phyloP scores from a whole-genome alignment of 2,888 invertebrate species.

The Prenolepis imparis region DNA sequence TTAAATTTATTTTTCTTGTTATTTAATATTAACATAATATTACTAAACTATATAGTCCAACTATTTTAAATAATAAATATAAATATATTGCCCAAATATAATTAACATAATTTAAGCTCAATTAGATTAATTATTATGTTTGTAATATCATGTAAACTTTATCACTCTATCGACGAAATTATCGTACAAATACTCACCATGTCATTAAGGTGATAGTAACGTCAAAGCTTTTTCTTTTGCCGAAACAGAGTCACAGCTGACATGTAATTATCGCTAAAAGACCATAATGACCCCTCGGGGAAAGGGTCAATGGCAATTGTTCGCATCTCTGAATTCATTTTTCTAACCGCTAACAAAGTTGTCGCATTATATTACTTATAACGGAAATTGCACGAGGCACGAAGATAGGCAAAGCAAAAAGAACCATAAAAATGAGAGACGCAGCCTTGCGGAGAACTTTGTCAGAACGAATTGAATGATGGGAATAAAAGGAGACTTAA shows the following conservation, averaged over 20 bases:
- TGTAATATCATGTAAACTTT: background rate
- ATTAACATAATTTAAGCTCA: background rate
- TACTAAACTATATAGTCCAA: background rate
- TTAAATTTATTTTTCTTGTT: background rate
- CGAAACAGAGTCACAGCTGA: constrained; percentile 69
- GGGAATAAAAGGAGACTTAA: constrained; percentile 27
- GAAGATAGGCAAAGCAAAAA: background rate
- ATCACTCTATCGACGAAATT: background rate
- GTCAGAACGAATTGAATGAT: constrained; percentile 57
- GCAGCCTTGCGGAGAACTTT: constrained; percentile 22
- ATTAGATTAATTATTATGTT: background rate
- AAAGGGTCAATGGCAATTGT: constrained; percentile 64
- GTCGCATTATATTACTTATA: constrained; percentile 76
- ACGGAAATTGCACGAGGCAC: constrained; percentile 48
- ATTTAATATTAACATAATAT: background rate
- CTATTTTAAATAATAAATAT: background rate
- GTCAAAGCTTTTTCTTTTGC: constrained; percentile 24
- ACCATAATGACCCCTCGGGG: constrained; percentile 75
- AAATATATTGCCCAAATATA: background rate
- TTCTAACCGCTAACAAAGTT: constrained; percentile 75
- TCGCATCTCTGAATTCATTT: constrained; percentile 73
- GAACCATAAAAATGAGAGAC: constrained; percentile 27
- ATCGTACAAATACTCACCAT: background rate
- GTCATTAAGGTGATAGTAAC: constrained; percentile 17
- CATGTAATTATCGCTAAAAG: constrained; percentile 77